Evolutionary conservation across 2,797 vertebrate genomes (phyloP).

Genomic region (Atherinosoma microstoma): DNA sequence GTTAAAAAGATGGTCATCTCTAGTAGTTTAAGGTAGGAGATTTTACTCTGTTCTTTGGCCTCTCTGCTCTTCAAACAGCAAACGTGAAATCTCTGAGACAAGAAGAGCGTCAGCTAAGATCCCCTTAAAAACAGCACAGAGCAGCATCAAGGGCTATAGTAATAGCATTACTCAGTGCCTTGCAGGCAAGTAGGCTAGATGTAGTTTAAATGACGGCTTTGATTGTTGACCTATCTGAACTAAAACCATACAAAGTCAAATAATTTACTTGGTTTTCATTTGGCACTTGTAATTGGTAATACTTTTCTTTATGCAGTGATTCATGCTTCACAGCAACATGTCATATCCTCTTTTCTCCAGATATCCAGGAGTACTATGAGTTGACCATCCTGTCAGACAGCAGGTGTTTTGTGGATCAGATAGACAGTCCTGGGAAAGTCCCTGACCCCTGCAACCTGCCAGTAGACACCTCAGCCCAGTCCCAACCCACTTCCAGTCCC

Average conservation of each 20-base stretch:
- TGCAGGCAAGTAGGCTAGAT: not conserved
- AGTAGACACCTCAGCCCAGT: conserved; percentile 19
- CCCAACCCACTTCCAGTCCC: conserved; percentile 14
- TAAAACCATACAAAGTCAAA: not conserved
- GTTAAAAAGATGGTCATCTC: not conserved
- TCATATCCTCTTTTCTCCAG: conserved; percentile 56
- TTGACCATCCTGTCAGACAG: conserved; percentile 62
- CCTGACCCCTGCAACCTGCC: conserved; percentile 13
- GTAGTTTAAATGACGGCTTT: not conserved
- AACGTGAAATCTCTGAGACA: not conserved
- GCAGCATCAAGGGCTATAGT: not conserved
- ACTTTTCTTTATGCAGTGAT: not conserved
- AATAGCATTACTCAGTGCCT: too few relatives aligned
- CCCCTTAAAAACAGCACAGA: not conserved
- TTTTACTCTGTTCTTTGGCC: not conserved
- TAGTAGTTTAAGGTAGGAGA: not conserved
- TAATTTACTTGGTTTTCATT: not conserved
- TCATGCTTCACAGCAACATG: not conserved
- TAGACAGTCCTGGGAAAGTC: not conserved
- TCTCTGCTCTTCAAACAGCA: not conserved
- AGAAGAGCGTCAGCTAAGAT: not conserved
- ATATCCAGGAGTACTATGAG: conserved; percentile 82
- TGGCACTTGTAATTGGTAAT: not conserved
- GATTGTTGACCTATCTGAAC: not conserved
- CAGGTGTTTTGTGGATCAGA: conserved; percentile 27